phyloP scores from a whole-genome alignment of 2,888 invertebrate genomes.

The Idaea straminata region DNA sequence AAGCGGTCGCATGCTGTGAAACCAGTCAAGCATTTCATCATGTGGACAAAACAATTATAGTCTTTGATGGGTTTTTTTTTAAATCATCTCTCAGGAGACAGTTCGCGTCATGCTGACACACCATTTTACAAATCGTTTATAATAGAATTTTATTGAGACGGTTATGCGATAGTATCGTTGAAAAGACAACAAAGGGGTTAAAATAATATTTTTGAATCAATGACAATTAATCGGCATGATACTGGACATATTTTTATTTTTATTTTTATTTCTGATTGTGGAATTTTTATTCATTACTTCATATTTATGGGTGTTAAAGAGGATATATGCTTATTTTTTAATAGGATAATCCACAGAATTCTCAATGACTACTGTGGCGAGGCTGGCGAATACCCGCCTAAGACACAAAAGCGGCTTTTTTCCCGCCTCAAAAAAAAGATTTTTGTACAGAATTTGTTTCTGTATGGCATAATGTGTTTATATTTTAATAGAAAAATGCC shows the following conservation, averaged over 20 bases:
- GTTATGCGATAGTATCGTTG: conserved; percentile 70
- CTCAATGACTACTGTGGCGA: too few species aligned
- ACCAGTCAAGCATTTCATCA: conserved; percentile 66
- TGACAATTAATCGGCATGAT: conserved; percentile 63
- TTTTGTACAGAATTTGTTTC: too few species aligned
- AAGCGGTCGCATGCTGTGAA: conserved; percentile 65
- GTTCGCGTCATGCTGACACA: conserved; percentile 75
- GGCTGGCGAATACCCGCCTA: too few species aligned
- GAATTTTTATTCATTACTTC: background rate
- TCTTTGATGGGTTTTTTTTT: conserved; percentile 49
- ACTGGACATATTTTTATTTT: conserved; percentile 22
- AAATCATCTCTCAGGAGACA: conserved; percentile 22
- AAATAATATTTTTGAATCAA: conserved; percentile 51
- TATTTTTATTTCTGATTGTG: conserved; percentile 7
- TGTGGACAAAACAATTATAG: conserved; percentile 66
- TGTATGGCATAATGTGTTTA: too few species aligned
- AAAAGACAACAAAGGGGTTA: conserved; percentile 57
- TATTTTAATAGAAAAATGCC: background rate
- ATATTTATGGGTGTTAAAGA: background rate
- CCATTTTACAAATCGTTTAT: conserved; percentile 74
- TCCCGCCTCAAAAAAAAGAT: too few species aligned
- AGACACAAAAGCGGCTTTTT: too few species aligned
- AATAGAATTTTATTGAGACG: conserved; percentile 63
- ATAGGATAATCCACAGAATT: background rate
- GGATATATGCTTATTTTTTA: background rate